Conservation (phyloP, 2,888 invertebrate genomes). For the Calameuta idolon region DNA sequence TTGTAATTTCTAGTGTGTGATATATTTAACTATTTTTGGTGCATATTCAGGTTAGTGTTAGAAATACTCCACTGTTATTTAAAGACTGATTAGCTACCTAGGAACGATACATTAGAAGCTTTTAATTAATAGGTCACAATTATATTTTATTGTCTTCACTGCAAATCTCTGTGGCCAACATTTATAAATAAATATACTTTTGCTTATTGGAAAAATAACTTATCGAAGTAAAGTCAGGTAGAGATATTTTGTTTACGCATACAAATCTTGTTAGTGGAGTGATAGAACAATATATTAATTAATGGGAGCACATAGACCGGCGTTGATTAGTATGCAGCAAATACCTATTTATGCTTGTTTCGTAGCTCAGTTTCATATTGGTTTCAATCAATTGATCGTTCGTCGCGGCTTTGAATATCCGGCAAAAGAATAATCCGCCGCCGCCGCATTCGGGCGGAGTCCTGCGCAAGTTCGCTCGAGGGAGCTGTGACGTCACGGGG, state of each 20-base stretch:
- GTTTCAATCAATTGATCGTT: background rate
- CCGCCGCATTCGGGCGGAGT: conserved; percentile 1
- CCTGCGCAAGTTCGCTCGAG: background rate
- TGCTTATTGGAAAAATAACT: no score
- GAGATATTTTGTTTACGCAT: background rate
- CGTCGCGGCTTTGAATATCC: background rate
- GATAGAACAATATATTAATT: background rate
- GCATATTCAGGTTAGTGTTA: background rate
- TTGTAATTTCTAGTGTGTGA: background rate
- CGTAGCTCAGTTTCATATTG: background rate
- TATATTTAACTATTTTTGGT: background rate
- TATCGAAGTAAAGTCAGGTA: background rate
- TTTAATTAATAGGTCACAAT: background rate
- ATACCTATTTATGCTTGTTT: background rate
- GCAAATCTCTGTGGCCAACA: background rate
- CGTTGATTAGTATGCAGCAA: background rate
- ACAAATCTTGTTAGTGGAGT: background rate
- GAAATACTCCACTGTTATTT: background rate
- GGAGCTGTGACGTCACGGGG: conserved; percentile 73
- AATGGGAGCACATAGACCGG: background rate
- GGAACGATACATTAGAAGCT: background rate
- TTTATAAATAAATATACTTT: background rate
- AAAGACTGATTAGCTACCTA: background rate
- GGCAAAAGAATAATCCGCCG: background rate
- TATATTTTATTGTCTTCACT: background rate